Evolutionary conservation across 2,888 invertebrate genomes (phyloP).

Genomic region (Pharmacophagus antenor): DNA sequence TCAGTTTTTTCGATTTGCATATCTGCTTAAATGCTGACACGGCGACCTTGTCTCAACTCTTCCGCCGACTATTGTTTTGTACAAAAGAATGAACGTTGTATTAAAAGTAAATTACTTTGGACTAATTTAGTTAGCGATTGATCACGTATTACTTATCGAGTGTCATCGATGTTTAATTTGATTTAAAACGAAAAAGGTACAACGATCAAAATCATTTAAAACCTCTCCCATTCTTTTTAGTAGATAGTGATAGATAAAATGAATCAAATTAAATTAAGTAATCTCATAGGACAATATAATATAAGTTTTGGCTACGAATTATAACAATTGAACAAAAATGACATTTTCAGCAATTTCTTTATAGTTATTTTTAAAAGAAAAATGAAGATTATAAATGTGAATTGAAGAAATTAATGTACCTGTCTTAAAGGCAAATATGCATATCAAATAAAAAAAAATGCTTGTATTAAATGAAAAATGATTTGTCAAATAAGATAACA

Average conservation of each 20-base stretch:
- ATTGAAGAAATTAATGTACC: no score
- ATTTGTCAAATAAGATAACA: no score
- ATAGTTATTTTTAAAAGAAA: no score
- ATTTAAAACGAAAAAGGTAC: conserved; percentile 6
- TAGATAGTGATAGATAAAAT: no score
- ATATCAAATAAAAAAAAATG: no score
- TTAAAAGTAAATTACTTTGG: conserved; percentile 10
- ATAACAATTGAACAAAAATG: no score
- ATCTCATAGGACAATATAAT: no score
- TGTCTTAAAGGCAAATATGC: no score
- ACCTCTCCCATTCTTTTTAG: background rate
- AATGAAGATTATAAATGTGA: no score
- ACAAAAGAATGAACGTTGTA: conserved; percentile 20
- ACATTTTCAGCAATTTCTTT: no score
- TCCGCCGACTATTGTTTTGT: conserved; percentile 25
- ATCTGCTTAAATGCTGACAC: conserved; percentile 18
- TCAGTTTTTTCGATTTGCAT: conserved; percentile 5
- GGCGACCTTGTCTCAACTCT: conserved; percentile 23
- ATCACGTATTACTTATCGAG: conserved; percentile 19
- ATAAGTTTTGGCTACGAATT: no score
- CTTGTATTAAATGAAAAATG: no score
- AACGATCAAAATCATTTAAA: background rate
- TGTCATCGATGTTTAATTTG: conserved; percentile 7
- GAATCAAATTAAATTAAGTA: background rate
- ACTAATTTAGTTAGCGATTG: background rate